These are phyloP conservation scores for Heliconius ismenius DNA, from an alignment of 2,888 invertebrate species.

Conservation along the genomic window DNA sequence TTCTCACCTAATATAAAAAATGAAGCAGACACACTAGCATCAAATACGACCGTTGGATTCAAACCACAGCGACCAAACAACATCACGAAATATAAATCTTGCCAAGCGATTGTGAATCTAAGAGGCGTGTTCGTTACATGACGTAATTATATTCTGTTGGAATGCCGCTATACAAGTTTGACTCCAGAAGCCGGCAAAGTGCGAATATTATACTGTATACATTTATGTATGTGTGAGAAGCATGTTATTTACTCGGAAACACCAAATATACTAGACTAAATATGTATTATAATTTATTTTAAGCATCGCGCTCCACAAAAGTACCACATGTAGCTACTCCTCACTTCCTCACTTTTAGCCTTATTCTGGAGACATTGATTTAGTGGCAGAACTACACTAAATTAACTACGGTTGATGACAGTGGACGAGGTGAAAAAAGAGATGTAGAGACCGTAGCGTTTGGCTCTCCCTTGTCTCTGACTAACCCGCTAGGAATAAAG, in stretches of 20 bases:
- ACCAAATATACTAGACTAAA: background rate
- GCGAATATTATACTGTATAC: conserved; percentile 45
- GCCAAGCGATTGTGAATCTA: conserved; percentile 45
- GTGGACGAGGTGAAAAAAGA: too few relatives aligned
- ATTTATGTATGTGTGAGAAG: conserved; percentile 16
- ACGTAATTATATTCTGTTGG: conserved; percentile 53
- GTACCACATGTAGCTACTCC: too few relatives aligned
- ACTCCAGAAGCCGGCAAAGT: conserved; percentile 48
- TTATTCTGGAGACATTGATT: too few relatives aligned
- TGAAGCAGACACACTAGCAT: background rate
- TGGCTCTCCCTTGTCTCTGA: too few relatives aligned
- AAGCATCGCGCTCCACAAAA: too few relatives aligned
- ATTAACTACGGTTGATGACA: too few relatives aligned
- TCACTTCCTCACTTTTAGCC: too few relatives aligned
- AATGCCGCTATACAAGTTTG: conserved; percentile 56
- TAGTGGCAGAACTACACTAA: too few relatives aligned
- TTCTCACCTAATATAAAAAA: too few relatives aligned
- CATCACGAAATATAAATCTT: conserved; percentile 31
- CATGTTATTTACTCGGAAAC: conserved; percentile 1
- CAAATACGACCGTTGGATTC: conserved; percentile 28
- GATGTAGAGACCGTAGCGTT: too few relatives aligned
- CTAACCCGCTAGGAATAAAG: too few relatives aligned
- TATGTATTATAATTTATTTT: background rate
- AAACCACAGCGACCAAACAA: conserved; percentile 27
- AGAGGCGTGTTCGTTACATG: conserved; percentile 51